Evolutionary conservation across 2,888 invertebrate species (phyloP), one percentile per base, ranked within the genome.

Genomic region (Ctenicera cuprea): DNA sequence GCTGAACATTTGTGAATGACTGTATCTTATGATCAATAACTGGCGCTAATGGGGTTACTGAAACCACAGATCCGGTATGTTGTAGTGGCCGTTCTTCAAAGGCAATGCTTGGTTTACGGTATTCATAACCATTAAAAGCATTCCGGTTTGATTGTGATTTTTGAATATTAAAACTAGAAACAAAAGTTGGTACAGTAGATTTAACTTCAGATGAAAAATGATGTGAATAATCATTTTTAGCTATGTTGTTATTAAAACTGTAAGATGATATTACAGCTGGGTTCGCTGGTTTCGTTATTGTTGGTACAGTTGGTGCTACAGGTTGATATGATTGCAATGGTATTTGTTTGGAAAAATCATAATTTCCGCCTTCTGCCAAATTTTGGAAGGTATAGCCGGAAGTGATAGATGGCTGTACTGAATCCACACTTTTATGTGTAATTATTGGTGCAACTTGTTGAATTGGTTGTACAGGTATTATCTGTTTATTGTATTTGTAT

Each of bases 241-340:
- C 16, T 0, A 16, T 18, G 14, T n/a, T n/a, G n/a, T 18, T 59
- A 9, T 16, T 18, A 38, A 59, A 8, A 87, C 77, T 79, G 84
- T 84, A 65, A 87, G 86, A 57, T 85, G 71, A 66, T 50, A 64
- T 26, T 3, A 64, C 85, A 1, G 83, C 80, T 26, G 81, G 80
- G 45, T 74, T 68, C 61, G 83, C 41, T 30, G 65, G 26, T 64
- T 54, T 16, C 4, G 1, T 45, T n/a, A 54, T 18, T 18, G 16
- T 18, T 11, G 50, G 1, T 16, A 22, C 11, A 20, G 20, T 11
- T 12, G 18, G 12, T 22, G 20, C 22, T 3, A 20, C 20, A 22
- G 20, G 50, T 12, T 12, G 12, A 1, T 9, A 12, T 18, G 50
- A 22, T 45, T 12, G 12, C 16, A 22, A 12, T 18, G 50, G 11